phyloP scores from a whole-genome alignment of 2,888 invertebrate genomes.

The Tetragonisca angustula region DNA sequence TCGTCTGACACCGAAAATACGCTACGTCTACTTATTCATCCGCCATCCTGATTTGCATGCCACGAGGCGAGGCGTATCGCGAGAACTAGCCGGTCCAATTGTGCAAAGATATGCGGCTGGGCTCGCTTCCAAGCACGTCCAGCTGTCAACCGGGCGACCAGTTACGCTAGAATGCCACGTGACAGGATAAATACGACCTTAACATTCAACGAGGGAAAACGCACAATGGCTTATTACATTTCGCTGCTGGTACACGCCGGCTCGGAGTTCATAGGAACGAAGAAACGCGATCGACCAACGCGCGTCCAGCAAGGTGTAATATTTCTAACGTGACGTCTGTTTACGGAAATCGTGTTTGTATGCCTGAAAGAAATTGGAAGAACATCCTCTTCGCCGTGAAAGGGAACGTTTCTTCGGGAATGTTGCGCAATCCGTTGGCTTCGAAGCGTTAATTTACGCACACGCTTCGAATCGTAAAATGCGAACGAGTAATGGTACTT shows the following conservation, averaged over 20 bases:
- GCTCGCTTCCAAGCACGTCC: slow-evolving; percentile 58
- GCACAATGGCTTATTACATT: slow-evolving; percentile 56
- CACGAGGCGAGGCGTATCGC: slow-evolving; percentile 37
- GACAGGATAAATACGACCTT: slow-evolving; percentile 62
- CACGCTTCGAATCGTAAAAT: neutral
- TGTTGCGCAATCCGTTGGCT: neutral
- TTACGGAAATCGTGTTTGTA: slow-evolving; percentile 3
- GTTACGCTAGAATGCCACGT: slow-evolving; percentile 62
- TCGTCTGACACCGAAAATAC: slow-evolving; percentile 38
- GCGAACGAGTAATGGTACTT: neutral
- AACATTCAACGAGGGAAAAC: slow-evolving; percentile 41
- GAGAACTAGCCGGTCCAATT: slow-evolving; percentile 48
- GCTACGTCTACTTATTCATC: slow-evolving; percentile 42
- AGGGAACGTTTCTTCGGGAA: neutral
- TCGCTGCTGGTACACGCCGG: slow-evolving; percentile 13
- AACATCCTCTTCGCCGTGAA: neutral
- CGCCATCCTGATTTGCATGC: slow-evolving; percentile 40
- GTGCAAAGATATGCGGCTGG: slow-evolving; percentile 63
- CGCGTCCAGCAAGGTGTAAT: neutral
- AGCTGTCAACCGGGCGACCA: slow-evolving; percentile 52
- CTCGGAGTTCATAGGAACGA: slow-evolving; percentile 43
- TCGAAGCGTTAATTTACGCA: neutral
- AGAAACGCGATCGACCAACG: slow-evolving; percentile 26
- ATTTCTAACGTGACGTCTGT: neutral
- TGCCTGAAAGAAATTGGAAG: neutral